Evolutionary conservation across 2,888 invertebrate species (phyloP).

Genomic region (Troglohyphantes excavatus): DNA sequence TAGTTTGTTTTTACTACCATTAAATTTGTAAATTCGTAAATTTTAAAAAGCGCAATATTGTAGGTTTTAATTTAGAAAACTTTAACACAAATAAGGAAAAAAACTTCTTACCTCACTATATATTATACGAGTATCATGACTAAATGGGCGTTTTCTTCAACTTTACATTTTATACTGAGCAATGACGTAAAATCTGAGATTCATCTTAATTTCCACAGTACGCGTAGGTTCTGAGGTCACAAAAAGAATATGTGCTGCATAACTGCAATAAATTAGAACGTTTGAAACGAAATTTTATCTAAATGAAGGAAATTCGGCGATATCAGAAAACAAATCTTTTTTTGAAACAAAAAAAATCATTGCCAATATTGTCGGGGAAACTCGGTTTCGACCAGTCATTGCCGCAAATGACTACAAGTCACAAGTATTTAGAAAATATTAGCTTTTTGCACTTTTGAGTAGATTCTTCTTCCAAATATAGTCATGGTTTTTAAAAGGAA

Average conservation of each 20-base stretch:
- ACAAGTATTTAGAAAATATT: neutral
- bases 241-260: neutral
- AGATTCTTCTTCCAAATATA: neutral
- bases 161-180: neutral
- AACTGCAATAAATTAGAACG: neutral
- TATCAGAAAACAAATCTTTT: neutral
- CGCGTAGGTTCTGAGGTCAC: neutral
- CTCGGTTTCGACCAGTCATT: neutral
- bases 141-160: neutral
- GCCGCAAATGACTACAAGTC: neutral
- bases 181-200: neutral
- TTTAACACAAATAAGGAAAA: too few species aligned
- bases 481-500: neutral
- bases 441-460: neutral
- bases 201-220: neutral
- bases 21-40: too few species aligned
- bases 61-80: too few species aligned
- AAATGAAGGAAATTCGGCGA: neutral
- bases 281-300: neutral
- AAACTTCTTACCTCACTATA: neutral
- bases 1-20: too few species aligned
- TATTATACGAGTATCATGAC: neutral
- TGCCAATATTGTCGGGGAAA: neutral
- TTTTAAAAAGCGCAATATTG: too few species aligned
- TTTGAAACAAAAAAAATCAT: neutral